Evolutionary conservation across 2,113 vertebrate genomes (phyloP).

Genomic region (Planiliza haematocheilus): DNA sequence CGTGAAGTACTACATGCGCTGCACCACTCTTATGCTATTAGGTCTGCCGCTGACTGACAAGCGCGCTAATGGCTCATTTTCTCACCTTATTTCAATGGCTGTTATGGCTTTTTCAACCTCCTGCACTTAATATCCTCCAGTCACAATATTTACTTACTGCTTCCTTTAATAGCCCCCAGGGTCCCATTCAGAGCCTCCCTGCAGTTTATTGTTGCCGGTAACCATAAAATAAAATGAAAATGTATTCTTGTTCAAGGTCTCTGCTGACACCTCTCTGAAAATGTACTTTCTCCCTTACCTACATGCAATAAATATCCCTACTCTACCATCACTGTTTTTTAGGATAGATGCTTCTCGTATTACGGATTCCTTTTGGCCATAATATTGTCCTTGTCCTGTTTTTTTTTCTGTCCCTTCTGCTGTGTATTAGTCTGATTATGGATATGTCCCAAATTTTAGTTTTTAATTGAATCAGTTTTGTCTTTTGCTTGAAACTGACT

Average conservation of each 20-base stretch:
- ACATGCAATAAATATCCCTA: conserved; percentile 8
- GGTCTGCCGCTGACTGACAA: neutral
- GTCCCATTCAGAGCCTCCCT: neutral
- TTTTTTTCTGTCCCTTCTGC: neutral
- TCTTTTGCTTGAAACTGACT: neutral
- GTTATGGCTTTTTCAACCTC: conserved; percentile 12
- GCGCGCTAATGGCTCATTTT: conserved; percentile 13
- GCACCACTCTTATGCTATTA: neutral
- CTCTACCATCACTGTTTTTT: neutral
- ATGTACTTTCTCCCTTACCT: neutral
- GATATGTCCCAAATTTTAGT: conserved; percentile 11
- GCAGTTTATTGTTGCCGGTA: conserved; percentile 32
- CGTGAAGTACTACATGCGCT: conserved; percentile 17
- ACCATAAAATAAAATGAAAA: conserved; percentile 42
- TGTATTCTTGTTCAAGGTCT: conserved; percentile 14
- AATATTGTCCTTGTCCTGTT: conserved; percentile 9
- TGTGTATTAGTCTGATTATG: neutral
- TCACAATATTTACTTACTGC: conserved; percentile 26
- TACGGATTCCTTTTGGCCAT: neutral
- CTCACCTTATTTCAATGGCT: neutral
- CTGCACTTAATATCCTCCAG: conserved; percentile 5
- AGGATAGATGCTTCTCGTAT: neutral
- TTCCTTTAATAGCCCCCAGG: conserved; percentile 30
- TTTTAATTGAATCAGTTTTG: conserved; percentile 2
- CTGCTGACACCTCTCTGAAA: neutral